phyloP scores from a whole-genome alignment of 2,888 invertebrate species.

The Invenusta paracnida region DNA sequence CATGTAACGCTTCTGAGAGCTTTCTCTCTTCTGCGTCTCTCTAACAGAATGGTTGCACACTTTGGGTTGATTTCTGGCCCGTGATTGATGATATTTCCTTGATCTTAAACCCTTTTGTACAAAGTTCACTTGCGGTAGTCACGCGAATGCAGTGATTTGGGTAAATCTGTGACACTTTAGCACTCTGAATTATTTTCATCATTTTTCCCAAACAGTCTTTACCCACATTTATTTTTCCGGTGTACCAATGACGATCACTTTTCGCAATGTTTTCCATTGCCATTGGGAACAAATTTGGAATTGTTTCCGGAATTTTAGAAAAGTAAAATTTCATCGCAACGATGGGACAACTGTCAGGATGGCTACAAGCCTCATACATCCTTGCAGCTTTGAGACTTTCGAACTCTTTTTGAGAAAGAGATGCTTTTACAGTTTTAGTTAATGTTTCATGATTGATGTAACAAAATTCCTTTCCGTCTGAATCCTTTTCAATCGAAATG shows the following conservation, averaged over 20 bases:
- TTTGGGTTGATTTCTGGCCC: neutral
- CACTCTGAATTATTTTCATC: neutral
- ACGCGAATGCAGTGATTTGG: neutral
- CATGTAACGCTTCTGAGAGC: too few species aligned
- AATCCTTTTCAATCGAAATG: too few species aligned
- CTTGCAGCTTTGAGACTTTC: neutral
- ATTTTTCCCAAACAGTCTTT: neutral
- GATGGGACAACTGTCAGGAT: neutral
- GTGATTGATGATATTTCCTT: neutral
- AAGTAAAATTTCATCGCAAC: neutral
- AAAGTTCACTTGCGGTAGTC: neutral
- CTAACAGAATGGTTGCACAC: neutral
- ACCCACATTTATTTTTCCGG: neutral
- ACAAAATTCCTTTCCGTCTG: too few species aligned
- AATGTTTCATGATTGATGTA: too few species aligned
- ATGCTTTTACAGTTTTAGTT: too few species aligned
- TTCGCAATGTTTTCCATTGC: neutral
- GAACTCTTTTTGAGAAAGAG: too few species aligned
- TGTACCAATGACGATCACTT: neutral
- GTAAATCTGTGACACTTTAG: neutral
- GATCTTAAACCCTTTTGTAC: neutral
- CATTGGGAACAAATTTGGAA: neutral
- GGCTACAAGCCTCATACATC: neutral
- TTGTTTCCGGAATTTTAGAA: neutral
- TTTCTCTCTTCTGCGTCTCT: neutral